Percentiles rank a stretch among this genome's conserved stretches.
phyloP scores from a whole-genome alignment of 2,113 vertebrate genomes.

The Tenebrosternarchus preto region DNA sequence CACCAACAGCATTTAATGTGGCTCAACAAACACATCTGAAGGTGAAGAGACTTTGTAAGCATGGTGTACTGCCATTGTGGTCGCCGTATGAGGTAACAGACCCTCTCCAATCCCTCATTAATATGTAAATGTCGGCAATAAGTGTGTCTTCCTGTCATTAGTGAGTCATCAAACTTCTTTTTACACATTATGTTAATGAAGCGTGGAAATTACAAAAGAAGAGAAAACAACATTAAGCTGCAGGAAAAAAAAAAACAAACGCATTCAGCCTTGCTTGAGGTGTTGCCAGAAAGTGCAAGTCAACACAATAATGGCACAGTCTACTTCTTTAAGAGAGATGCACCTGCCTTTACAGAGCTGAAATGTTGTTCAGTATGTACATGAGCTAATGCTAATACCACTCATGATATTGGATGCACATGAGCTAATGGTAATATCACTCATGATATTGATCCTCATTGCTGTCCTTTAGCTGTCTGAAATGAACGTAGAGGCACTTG shows the following conservation, averaged over 20 bases:
- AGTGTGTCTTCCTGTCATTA: slow-evolving; percentile 73
- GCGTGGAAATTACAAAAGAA: slow-evolving; percentile 72
- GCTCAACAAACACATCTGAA: slow-evolving; percentile 61
- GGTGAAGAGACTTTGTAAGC: slow-evolving; percentile 52
- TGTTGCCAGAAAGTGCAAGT: slow-evolving; percentile 31
- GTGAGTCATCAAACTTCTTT: slow-evolving; percentile 72
- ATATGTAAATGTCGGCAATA: slow-evolving; percentile 72
- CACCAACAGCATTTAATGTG: slow-evolving; percentile 50
- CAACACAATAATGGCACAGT: slow-evolving; percentile 26
- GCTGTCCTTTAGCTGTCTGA: neutral
- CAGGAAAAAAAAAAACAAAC: slow-evolving; percentile 33
- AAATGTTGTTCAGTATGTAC: neutral
- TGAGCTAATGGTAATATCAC: neutral
- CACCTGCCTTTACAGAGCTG: neutral
- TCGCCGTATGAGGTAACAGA: slow-evolving; percentile 61
- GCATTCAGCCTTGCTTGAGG: slow-evolving; percentile 44
- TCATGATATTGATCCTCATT: neutral
- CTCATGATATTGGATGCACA: neutral
- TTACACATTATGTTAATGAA: slow-evolving; percentile 74
- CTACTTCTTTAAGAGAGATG: slow-evolving; percentile 28
- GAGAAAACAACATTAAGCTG: slow-evolving; percentile 62
- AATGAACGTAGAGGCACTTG: neutral
- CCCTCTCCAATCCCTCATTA: slow-evolving; percentile 67
- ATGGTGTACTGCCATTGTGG: slow-evolving; percentile 45
- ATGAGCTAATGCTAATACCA: neutral